Evolutionary conservation across 2,113 vertebrate genomes (phyloP).

Genomic region (Silurus meridionalis): DNA sequence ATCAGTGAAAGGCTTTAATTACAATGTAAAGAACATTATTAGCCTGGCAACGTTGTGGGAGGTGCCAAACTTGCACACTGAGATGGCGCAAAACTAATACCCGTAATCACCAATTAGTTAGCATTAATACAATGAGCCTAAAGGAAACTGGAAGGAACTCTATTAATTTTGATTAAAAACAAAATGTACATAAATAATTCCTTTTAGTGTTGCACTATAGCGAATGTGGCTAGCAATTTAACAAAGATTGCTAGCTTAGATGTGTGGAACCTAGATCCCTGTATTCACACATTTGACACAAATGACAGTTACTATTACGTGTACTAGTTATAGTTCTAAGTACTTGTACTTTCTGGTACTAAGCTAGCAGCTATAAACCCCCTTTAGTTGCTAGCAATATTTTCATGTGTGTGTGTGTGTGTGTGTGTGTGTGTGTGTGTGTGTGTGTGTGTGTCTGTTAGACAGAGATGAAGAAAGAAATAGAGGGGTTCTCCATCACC

Average conservation of each 20-base stretch:
- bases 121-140: constrained; percentile 34
- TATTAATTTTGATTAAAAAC: not conserved
- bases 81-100: constrained; percentile 34
- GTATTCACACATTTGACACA: not conserved
- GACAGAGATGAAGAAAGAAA: not conserved
- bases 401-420: not conserved
- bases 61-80: constrained; percentile 24
- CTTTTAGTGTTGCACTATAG: not conserved
- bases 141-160: constrained; percentile 29
- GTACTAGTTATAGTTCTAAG: not conserved
- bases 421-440: constrained; percentile 16
- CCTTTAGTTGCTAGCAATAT: not conserved
- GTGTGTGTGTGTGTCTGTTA: constrained; percentile 30
- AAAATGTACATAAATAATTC: not conserved
- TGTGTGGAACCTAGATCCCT: not conserved
- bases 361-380: not conserved
- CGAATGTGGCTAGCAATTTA: not conserved
- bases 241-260: not conserved
- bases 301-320: not conserved
- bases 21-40: constrained; percentile 47
- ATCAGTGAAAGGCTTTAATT: constrained; percentile 47
- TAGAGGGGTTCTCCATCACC: not conserved
- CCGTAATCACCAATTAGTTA: constrained; percentile 52
- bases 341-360: not conserved
- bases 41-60: constrained; percentile 24